Conservation (phyloP, 2,797 vertebrate genomes). For the Urophycis tenuis region DNA sequence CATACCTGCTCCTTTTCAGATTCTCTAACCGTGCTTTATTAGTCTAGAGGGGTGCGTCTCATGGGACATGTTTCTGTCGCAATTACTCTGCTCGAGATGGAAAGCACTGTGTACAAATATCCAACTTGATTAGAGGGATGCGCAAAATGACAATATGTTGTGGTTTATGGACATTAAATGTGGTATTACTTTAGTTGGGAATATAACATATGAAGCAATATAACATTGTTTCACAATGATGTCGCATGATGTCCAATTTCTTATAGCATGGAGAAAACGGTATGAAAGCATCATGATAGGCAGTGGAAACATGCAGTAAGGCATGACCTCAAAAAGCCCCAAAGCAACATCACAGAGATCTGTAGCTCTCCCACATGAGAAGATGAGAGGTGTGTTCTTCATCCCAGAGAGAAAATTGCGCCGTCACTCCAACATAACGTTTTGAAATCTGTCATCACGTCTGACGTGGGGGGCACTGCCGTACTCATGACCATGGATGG, state of each 20-base stretch:
- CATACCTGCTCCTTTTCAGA: background rate
- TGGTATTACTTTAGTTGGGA: background rate
- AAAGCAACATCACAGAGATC: background rate
- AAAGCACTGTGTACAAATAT: no score
- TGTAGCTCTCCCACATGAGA: background rate
- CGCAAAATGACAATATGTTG: background rate
- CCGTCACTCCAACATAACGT: background rate
- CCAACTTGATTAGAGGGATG: no score
- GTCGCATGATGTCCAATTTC: background rate
- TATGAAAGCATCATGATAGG: background rate
- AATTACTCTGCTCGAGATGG: no score
- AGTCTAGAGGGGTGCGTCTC: no score
- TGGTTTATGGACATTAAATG: background rate
- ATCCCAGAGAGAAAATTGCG: background rate
- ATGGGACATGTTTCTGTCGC: background rate
- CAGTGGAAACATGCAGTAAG: background rate
- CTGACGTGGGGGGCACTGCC: background rate
- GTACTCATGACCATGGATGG: background rate
- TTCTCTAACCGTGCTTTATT: background rate
- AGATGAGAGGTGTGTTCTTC: background rate
- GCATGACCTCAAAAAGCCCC: background rate
- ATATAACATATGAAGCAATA: background rate
- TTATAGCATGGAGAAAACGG: background rate
- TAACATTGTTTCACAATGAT: background rate
- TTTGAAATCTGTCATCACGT: background rate